A percentile compares a stretch with the other conserved stretches of the same genome.
Evolutionary conservation across 2,113 vertebrate genomes (phyloP).

Genomic region (Tenrec ecaudatus): DNA sequence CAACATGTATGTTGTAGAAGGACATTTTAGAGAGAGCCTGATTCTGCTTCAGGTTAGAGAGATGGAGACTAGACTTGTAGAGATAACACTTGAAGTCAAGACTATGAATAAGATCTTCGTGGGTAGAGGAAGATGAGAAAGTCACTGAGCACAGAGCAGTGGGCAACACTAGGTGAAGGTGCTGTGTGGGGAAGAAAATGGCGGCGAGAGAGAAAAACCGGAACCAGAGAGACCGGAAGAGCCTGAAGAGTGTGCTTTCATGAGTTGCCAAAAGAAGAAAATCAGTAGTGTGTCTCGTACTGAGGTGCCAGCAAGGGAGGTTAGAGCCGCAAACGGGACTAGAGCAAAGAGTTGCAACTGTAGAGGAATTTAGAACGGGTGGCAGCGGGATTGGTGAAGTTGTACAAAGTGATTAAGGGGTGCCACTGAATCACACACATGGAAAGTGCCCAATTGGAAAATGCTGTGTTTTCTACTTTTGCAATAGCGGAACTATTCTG

Average conservation of each 20-base stretch:
- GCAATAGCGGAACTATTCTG: no score
- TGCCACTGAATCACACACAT: neutral
- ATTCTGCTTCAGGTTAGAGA: neutral
- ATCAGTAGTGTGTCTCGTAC: neutral
- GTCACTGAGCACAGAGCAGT: neutral
- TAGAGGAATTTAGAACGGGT: neutral
- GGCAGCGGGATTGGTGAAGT: neutral
- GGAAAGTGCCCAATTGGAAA: neutral
- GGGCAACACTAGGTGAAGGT: neutral
- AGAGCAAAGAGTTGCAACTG: neutral
- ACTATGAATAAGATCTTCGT: neutral
- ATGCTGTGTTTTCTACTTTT: neutral
- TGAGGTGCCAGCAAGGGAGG: neutral
- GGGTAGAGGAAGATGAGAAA: neutral
- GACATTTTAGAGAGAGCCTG: neutral
- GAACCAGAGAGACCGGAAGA: neutral
- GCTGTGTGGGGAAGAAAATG: neutral
- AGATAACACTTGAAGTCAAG: constrained; percentile 11
- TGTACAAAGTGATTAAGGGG: neutral
- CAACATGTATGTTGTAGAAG: neutral
- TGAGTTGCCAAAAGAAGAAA: neutral
- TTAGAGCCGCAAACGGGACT: neutral
- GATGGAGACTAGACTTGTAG: neutral
- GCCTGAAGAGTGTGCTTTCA: neutral
- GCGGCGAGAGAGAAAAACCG: neutral